Base-by-base conservation (phyloP, 2,888 invertebrate genomes). In the Drosophila kuntzei region DNA sequence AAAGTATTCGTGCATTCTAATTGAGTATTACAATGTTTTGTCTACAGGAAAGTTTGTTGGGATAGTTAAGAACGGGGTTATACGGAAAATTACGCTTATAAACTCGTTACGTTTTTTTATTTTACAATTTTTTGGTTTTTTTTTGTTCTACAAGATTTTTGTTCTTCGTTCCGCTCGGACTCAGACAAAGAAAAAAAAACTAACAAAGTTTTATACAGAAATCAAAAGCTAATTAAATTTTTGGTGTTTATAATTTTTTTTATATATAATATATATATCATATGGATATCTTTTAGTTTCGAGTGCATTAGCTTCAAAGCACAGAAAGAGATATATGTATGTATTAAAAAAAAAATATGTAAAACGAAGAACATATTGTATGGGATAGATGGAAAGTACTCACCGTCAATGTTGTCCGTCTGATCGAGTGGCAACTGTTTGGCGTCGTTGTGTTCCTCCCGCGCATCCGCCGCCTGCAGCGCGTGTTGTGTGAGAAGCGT, bases 391-490 rank as follows among this genome's bases (percentile, higher is more conserved):
- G 37, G 37, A 7, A 32, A 59, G 76, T 80, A 93, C 95, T 95
- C 93, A 96, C 95, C 95, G 92, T 96, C 95, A 90, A 96, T 95
- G 88, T 95, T 94, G 92, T 95, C 95, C 72, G 95, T 94, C 90
- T 95, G 94, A 92, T 96, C 95, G 43, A 95, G 94, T 78, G 95
- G 95, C 75, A 95, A 93, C 78, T 94, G 92, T 68, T 92, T 92
- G 70, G 88, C 86, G 79, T 92, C 92, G 76, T 92, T 92, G 94
- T 93, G 91, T 93, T 94, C 83, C 91, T 94, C 90, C 94, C 95
- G 86, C 84, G 94, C 93, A 63, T 92, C 92, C 32, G 90, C 86
- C 9, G 90, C 88, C 87, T 93, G 93, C 76, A 95, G 92, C 61
- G 93, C 93, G 88, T 95, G 95, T 75, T 94, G 93, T 57, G 94